Conservation (phyloP, 92 coral and sea anemone genomes). For the Palythoa grandis region DNA sequence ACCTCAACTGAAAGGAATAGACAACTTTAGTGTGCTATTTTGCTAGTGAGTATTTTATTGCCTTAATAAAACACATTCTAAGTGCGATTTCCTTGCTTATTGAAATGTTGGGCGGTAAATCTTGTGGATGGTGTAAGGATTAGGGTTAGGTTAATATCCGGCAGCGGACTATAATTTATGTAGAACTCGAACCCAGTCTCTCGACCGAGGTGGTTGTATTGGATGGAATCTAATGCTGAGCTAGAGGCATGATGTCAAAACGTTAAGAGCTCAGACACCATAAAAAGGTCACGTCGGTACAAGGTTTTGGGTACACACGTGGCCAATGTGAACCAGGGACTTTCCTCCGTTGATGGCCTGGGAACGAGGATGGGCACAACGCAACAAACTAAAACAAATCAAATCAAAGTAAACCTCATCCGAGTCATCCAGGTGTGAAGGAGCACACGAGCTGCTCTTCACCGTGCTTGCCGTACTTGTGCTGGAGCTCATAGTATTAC, state of each 20-base stretch:
- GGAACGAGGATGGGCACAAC: neutral
- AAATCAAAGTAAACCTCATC: constrained; percentile 64
- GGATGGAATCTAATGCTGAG: neutral
- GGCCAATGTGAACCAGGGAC: neutral
- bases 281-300: neutral
- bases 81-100: too few relatives aligned
- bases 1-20: too few relatives aligned
- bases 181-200: too few relatives aligned
- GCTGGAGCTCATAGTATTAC: constrained; percentile 91
- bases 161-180: too few relatives aligned
- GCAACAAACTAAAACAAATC: constrained; percentile 23
- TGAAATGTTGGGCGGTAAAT: too few relatives aligned
- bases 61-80: too few relatives aligned
- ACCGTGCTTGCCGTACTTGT: constrained; percentile 98
- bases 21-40: too few relatives aligned
- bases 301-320: neutral
- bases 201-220: too few relatives aligned
- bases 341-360: neutral
- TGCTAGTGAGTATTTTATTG: too few relatives aligned
- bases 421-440: constrained; percentile 75
- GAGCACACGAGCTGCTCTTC: constrained; percentile 94
- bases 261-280: neutral
- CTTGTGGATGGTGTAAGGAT: too few relatives aligned
- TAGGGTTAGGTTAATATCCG: too few relatives aligned
- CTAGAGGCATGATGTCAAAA: neutral